Conservation (phyloP, 2,888 invertebrate genomes). For the Polietes domitor region DNA sequence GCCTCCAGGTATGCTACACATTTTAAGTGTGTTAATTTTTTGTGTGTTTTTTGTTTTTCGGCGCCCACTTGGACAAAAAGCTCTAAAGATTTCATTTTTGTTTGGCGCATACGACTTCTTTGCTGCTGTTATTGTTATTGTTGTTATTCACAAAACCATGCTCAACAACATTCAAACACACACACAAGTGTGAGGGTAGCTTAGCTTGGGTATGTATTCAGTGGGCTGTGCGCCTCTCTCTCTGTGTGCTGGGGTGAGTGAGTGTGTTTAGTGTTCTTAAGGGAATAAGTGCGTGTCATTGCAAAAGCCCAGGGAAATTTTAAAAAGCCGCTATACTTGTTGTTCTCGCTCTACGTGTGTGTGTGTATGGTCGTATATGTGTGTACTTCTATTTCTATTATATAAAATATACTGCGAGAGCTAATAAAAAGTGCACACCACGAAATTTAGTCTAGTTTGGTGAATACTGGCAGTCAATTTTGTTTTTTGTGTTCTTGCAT, state of each 20-base stretch:
- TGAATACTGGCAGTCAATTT: too few species aligned
- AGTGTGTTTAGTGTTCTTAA: constrained; percentile 47
- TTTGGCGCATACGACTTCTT: constrained; percentile 13
- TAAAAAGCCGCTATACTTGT: constrained; percentile 25
- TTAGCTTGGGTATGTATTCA: neutral
- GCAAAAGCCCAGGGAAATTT: constrained; percentile 56
- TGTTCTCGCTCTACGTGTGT: neutral
- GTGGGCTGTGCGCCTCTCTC: constrained; percentile 14
- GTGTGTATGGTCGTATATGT: constrained; percentile 1
- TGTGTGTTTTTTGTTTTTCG: neutral
- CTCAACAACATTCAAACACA: neutral
- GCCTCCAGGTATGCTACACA: constrained; percentile 63
- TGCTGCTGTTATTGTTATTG: neutral
- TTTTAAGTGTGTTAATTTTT: constrained; percentile 58
- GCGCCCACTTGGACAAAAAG: neutral
- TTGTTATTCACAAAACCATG: neutral
- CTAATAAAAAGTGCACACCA: neutral
- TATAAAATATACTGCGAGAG: constrained; percentile 32
- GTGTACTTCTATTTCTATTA: too few species aligned
- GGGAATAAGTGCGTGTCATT: constrained; percentile 63
- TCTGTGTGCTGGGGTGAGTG: neutral
- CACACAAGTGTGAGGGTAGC: neutral
- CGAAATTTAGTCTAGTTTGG: too few species aligned
- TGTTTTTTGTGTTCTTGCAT: too few species aligned
- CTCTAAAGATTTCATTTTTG: constrained; percentile 33